Evolutionary conservation across 2,888 invertebrate genomes (phyloP).

Genomic region (Rhamphomyia laevipes): DNA sequence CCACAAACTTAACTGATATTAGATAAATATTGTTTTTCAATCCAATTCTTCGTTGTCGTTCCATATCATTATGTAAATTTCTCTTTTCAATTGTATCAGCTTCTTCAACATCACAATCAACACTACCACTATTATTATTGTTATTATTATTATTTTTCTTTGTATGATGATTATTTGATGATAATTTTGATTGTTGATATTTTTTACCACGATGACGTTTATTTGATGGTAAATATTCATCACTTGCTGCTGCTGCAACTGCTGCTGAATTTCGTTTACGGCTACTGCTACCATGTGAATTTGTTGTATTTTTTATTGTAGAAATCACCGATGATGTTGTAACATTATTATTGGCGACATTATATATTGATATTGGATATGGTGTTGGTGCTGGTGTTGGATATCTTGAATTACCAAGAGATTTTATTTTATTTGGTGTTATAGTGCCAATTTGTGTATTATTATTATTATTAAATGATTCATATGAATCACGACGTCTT

Average conservation of each 20-base stretch:
- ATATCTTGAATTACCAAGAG: constrained; percentile 17
- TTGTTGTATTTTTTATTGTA: constrained; percentile 9
- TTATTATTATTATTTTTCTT: constrained; percentile 18
- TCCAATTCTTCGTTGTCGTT: constrained; percentile 77
- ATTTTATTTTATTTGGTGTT: constrained; percentile 30
- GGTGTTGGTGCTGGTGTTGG: constrained; percentile 12
- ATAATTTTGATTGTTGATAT: constrained; percentile 13
- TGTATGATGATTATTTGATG: constrained; percentile 9
- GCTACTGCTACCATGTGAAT: not conserved
- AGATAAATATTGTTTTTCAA: too few relatives aligned
- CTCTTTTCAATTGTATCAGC: constrained; percentile 67
- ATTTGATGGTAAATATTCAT: constrained; percentile 23
- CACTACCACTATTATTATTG: constrained; percentile 5
- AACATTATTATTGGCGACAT: constrained; percentile 22
- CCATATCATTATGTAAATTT: constrained; percentile 85
- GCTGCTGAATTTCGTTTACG: constrained; percentile 6
- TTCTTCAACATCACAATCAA: constrained; percentile 40
- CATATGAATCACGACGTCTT: constrained; percentile 20
- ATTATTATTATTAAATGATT: constrained; percentile 18
- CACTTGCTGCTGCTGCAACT: constrained; percentile 23
- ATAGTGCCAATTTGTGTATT: constrained; percentile 26
- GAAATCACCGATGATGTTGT: too few relatives aligned
- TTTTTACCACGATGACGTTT: constrained; percentile 29
- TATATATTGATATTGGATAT: not conserved
- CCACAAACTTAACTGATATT: too few relatives aligned